Base-by-base conservation (phyloP, 2,113 vertebrate genomes). In the Sander lucioperca region DNA sequence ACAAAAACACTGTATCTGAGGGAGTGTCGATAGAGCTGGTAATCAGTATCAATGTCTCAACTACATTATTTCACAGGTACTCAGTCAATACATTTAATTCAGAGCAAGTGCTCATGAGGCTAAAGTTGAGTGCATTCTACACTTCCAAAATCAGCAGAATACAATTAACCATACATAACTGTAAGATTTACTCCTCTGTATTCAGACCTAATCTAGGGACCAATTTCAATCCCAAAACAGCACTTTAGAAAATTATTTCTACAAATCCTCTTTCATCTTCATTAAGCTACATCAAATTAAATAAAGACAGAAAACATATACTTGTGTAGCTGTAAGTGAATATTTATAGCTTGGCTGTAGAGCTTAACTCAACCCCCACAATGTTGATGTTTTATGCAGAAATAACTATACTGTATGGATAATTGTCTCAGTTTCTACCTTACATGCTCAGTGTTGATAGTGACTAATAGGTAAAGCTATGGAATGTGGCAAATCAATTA, bases 331-430 rank as follows among this genome's bases (percentile, higher is more conserved):
- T 43, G 47, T 43, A 64, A 43, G 47, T 48, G 43, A 50, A 50
- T 59, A 25, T 78, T 51, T 51, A 59, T 25, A 59, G 25, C 12
- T 19, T 9, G 11, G 6, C 21, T 27, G 14, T 25, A 3, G 47
- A 67, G 36, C 12, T 25, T 14, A 63, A 18, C 25, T 70, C 77
- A 45, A 56, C 13, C 70, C 77, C 23, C 57, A 70, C 48, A 33
- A 47, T 62, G 43, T 45, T 63, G 3, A 16, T 54, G 11, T 7
- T 18, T 62, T 30, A 47, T 15, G 8, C 30, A 25, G 30, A 53
- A 53, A 62, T 43, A 43, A 62, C 18, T 53, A 51, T 5, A n/a
- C 30, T 30, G 5, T 6, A 18, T 15, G 30, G 2, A 4, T 21
- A 27, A 69, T 15, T 23, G n/a, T 21, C 39, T 58, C 16, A 27